Evolutionary conservation across 1,140 invertebrate species (phyloP), one percentile per base, ranked within the genome.

Genomic region (Drosophila asahinai): DNA sequence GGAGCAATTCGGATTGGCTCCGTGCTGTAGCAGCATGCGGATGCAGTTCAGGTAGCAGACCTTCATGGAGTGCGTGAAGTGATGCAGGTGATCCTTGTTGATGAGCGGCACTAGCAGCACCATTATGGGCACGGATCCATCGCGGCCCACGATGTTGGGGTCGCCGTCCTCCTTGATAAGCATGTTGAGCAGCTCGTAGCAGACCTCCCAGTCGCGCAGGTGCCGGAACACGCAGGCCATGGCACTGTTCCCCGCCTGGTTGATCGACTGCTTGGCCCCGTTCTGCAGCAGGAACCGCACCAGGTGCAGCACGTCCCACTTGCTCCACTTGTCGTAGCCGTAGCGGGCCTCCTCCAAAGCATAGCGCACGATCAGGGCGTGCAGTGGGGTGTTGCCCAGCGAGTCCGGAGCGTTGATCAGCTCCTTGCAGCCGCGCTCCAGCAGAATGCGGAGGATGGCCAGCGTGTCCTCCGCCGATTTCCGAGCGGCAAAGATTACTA

Each of bases 31-130:
- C 47, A 96, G 86, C 49, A 96, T 95, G 30, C 95, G 93, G 27
- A 96, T 96, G 91, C 96, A 96, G 84, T 96, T 96, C 62, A 96
- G 87, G 90, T 96, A 96, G 89, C 95, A 96, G 4, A 96, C 95
- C 93, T 96, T 96, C 95, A 96, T 96, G 55, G 94, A 95, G 92
- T 96, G 96, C 17, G 95, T 96, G 79, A 96, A 96, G 89, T 96
- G 95, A 92, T 96, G 96, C 43, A 96, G 83, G 42, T 95, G 95
- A 93, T 96, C 96, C 86, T 96, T 96, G 83, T 96, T 96, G 43
- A 96, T 96, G 8, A 96, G 93, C 36, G 96, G 96, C 22, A 96
- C 96, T 15, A 96, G 92, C 79, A 96, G 95, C 9, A 96, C 95
- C 95, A 96, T 96, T 40, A 96, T 94, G 8, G 96, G 95, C 25